These are phyloP conservation scores for Opisthograptis luteolata DNA, from an alignment of 2,888 invertebrate genomes.

Conservation along the genomic window DNA sequence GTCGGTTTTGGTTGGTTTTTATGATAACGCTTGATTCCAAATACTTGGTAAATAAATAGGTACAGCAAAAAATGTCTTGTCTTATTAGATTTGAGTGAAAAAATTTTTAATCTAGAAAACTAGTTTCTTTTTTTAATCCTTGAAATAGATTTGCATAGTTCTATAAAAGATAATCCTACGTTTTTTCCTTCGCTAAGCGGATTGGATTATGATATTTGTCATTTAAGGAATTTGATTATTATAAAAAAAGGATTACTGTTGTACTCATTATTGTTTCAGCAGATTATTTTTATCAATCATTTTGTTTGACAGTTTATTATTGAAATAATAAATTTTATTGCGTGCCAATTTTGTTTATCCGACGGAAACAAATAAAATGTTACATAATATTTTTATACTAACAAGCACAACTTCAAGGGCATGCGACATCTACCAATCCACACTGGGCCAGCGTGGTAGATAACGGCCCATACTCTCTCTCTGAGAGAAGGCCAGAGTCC, in stretches of 20 bases:
- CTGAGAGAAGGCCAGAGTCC: too few relatives aligned
- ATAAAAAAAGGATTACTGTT: background rate
- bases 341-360: too few relatives aligned
- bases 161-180: constrained; percentile 2
- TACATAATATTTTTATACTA: too few relatives aligned
- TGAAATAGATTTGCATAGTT: constrained; percentile 11
- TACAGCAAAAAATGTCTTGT: background rate
- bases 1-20: background rate
- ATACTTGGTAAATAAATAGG: background rate
- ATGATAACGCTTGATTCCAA: background rate
- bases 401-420: too few relatives aligned
- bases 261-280: constrained; percentile 3
- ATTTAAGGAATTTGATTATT: constrained; percentile 3
- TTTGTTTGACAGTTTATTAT: background rate
- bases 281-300: background rate
- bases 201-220: constrained; percentile 12
- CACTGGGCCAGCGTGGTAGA: too few relatives aligned
- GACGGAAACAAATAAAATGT: too few relatives aligned
- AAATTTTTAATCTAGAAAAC: constrained; percentile 9
- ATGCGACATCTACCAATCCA: too few relatives aligned
- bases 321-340: too few relatives aligned
- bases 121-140: constrained; percentile 9
- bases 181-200: constrained; percentile 4
- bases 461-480: too few relatives aligned
- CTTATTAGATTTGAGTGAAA: background rate